phyloP scores from a whole-genome alignment of 2,797 vertebrate genomes.

The Channa striata region DNA sequence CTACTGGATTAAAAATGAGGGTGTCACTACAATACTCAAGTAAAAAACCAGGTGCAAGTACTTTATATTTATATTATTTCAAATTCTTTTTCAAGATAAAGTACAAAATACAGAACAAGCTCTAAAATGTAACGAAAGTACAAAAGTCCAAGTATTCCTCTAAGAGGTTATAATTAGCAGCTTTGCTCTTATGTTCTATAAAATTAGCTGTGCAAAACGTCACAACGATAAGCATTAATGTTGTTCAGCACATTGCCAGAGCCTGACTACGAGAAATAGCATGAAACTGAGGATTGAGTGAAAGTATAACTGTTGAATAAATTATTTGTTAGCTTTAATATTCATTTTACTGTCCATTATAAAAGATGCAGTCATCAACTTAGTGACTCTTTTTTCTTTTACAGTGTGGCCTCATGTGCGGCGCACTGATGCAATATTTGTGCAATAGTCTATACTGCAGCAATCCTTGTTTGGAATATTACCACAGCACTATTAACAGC shows the following conservation, averaged over 20 bases:
- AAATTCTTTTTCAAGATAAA: too few species aligned
- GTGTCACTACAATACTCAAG: too few species aligned
- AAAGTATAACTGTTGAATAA: background rate
- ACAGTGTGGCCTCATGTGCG: slow-evolving; percentile 20
- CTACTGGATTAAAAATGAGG: too few species aligned
- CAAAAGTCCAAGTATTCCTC: too few species aligned
- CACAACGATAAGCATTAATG: too few species aligned
- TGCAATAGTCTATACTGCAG: slow-evolving; percentile 15
- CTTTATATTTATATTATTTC: too few species aligned
- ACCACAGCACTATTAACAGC: slow-evolving; percentile 10
- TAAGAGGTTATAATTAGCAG: too few species aligned
- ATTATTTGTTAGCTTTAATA: background rate
- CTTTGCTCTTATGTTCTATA: too few species aligned
- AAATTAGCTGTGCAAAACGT: too few species aligned
- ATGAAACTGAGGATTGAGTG: background rate
- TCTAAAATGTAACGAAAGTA: too few species aligned
- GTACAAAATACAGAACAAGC: too few species aligned
- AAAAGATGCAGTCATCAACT: slow-evolving; percentile 13
- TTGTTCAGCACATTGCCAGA: background rate
- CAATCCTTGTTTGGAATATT: slow-evolving; percentile 13
- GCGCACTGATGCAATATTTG: slow-evolving; percentile 41
- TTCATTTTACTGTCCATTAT: slow-evolving; percentile 1
- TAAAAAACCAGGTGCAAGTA: too few species aligned
- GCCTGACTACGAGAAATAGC: background rate
- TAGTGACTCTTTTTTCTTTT: slow-evolving; percentile 30